A percentile compares a stretch with the other conserved stretches of the same genome.
phyloP scores from a whole-genome alignment of 1,140 invertebrate genomes.

The Pomacea maculata region DNA sequence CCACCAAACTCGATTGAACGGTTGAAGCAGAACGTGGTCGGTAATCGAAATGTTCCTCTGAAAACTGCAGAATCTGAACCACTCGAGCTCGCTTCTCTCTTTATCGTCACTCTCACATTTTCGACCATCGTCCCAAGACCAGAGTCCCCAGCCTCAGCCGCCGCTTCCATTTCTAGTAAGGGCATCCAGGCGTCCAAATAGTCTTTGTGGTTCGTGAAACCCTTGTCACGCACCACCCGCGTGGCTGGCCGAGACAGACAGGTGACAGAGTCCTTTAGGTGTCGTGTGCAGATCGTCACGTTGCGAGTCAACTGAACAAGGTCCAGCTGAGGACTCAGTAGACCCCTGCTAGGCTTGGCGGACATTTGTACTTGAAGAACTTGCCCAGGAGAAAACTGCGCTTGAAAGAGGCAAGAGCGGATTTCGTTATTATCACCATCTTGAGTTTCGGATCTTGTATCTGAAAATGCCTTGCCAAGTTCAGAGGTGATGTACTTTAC shows the following conservation, averaged over 20 bases:
- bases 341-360: constrained; percentile 30
- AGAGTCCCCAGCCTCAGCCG: constrained; percentile 20
- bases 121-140: constrained; percentile 25
- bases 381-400: constrained; percentile 30
- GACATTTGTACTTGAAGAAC: constrained; percentile 32
- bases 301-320: constrained; percentile 34
- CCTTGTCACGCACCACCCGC: not conserved
- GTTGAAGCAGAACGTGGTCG: constrained; percentile 19
- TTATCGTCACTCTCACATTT: constrained; percentile 8
- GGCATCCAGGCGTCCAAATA: constrained; percentile 35
- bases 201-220: constrained; percentile 19
- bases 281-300: constrained; percentile 33
- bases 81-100: not conserved
- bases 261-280: constrained; percentile 33
- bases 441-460: not conserved
- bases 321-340: constrained; percentile 28
- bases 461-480: not conserved
- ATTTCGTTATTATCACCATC: constrained; percentile 22
- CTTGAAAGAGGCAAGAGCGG: constrained; percentile 18
- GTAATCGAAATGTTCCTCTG: constrained; percentile 26
- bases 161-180: constrained; percentile 39
- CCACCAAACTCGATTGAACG: constrained; percentile 35
- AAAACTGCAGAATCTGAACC: not conserved
- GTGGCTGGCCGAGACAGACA: constrained; percentile 25
- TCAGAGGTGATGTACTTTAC: constrained; percentile 8